Percentiles rank a stretch among this genome's conserved stretches.
Evolutionary conservation across 2,888 invertebrate genomes (phyloP).

Genomic region (Tribolium freemani): DNA sequence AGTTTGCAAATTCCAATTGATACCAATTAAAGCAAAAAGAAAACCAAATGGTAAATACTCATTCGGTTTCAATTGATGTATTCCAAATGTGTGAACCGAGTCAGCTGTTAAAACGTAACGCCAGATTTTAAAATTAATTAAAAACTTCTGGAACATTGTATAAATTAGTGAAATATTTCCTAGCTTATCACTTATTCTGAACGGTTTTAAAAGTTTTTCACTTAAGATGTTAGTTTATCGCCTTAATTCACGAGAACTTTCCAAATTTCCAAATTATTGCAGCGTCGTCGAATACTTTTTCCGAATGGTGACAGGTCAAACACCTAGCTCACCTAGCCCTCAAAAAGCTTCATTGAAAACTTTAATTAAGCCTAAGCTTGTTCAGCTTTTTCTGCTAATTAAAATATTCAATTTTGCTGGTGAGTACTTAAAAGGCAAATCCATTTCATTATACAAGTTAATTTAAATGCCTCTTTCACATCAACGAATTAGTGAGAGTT

Average conservation of each 20-base stretch:
- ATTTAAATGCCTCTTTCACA: constrained; percentile 30
- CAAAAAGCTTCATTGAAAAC: constrained; percentile 14
- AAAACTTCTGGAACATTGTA: constrained; percentile 35
- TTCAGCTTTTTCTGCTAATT: constrained; percentile 36
- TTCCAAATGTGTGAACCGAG: constrained; percentile 37
- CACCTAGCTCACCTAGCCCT: not conserved
- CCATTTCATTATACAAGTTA: constrained; percentile 37
- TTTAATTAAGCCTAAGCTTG: constrained; percentile 37
- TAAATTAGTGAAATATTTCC: constrained; percentile 36
- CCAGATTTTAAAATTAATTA: constrained; percentile 42
- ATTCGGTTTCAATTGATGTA: constrained; percentile 9
- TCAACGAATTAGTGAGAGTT: not conserved
- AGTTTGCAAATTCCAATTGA: not conserved
- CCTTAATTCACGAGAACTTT: constrained; percentile 12
- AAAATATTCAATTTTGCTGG: constrained; percentile 36
- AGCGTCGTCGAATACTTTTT: constrained; percentile 1
- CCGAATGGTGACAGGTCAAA: constrained; percentile 9
- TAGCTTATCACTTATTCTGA: constrained; percentile 24
- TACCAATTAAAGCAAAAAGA: not conserved
- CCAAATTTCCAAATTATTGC: constrained; percentile 11
- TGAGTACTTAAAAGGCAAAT: constrained; percentile 28
- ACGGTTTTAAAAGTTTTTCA: constrained; percentile 29
- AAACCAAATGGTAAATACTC: constrained; percentile 18
- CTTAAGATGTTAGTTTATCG: constrained; percentile 26
- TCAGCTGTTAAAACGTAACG: constrained; percentile 36